Conservation (phyloP, 2,888 invertebrate species). For the Harpalus rubripes region DNA sequence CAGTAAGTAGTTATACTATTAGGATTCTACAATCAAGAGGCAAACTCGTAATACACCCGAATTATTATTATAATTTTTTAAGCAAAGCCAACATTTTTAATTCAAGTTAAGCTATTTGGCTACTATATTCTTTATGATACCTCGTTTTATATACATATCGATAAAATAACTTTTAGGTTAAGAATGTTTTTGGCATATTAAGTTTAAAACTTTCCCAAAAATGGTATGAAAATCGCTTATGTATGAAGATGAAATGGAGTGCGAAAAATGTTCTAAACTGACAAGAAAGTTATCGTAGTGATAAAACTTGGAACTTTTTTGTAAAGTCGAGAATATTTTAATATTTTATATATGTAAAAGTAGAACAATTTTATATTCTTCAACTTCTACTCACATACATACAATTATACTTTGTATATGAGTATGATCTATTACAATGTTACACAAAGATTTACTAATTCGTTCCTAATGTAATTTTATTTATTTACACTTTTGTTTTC, state of each 20-base stretch:
- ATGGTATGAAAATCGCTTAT: not conserved
- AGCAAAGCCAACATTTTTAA: too few species aligned
- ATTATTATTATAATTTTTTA: too few species aligned
- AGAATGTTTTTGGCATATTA: not conserved
- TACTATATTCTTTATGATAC: not conserved
- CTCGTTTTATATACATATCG: not conserved
- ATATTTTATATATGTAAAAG: not conserved
- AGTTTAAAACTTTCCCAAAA: not conserved
- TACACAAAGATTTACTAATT: too few species aligned
- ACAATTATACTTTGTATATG: not conserved
- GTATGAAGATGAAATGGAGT: slow-evolving; percentile 2
- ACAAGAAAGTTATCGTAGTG: not conserved
- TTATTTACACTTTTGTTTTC: too few species aligned
- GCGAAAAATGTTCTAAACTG: not conserved
- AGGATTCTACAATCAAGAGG: too few species aligned
- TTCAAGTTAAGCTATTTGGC: too few species aligned
- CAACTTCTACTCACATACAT: not conserved
- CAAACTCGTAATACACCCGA: too few species aligned
- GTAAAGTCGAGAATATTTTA: not conserved
- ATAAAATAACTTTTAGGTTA: not conserved
- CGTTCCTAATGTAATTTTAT: too few species aligned
- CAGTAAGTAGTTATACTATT: too few species aligned
- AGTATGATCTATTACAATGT: too few species aligned
- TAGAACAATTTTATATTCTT: not conserved
- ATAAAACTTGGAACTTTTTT: not conserved